A percentile compares a stretch with the other conserved stretches of the same genome.
phyloP scores from a whole-genome alignment of 2,113 vertebrate genomes.

The Etheostoma cragini region DNA sequence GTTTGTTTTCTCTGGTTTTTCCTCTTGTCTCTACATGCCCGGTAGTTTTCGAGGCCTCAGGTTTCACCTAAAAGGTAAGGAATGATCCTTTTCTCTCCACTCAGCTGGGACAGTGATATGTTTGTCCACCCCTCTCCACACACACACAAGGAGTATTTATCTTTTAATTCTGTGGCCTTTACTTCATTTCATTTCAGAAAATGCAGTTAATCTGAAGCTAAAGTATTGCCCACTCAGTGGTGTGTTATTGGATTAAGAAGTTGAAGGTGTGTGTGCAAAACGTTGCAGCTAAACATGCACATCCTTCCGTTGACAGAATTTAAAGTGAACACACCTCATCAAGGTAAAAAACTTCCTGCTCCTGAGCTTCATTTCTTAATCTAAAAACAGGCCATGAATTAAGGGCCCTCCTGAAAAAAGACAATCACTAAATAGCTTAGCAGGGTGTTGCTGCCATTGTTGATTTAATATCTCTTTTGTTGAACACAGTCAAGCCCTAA shows the following conservation, averaged over 20 bases:
- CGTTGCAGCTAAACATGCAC: slow-evolving; percentile 1
- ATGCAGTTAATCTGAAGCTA: not conserved
- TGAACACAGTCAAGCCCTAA: not conserved
- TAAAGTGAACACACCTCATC: not conserved
- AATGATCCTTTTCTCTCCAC: slow-evolving; percentile 53
- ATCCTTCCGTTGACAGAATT: not conserved
- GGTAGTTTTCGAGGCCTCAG: slow-evolving; percentile 39
- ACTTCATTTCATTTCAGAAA: slow-evolving; percentile 20
- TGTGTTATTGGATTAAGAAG: slow-evolving; percentile 7
- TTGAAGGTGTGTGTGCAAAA: slow-evolving; percentile 19
- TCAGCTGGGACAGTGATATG: slow-evolving; percentile 9
- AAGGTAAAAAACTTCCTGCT: not conserved
- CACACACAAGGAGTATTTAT: slow-evolving; percentile 11
- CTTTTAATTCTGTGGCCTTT: slow-evolving; percentile 3
- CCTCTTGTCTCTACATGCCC: slow-evolving; percentile 72
- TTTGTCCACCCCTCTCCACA: not conserved
- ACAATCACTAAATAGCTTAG: slow-evolving; percentile 52
- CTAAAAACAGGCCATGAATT: slow-evolving; percentile 11
- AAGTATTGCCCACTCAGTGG: not conserved
- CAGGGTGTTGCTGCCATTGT: slow-evolving; percentile 25
- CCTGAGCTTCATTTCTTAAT: not conserved
- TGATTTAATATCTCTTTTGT: slow-evolving; percentile 37
- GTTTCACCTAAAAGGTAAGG: slow-evolving; percentile 69
- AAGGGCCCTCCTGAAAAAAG: slow-evolving; percentile 7
- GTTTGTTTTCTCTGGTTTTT: slow-evolving; percentile 15